phyloP scores from a whole-genome alignment of 2,888 invertebrate species.

The Itoplectis maculator region DNA sequence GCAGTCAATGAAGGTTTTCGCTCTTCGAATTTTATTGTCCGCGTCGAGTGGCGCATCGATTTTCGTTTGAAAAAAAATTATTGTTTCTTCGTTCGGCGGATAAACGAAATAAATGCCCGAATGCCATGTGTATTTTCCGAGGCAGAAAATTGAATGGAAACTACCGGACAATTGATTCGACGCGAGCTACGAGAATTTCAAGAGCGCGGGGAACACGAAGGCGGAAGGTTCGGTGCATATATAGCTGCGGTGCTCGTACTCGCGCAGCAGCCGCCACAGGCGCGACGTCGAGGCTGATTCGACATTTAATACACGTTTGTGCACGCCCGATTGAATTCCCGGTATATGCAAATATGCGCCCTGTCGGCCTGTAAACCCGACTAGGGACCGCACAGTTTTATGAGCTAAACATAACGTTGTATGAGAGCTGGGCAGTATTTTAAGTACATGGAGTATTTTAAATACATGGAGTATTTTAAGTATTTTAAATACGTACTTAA shows the following conservation, averaged over 20 bases:
- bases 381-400: conserved; percentile 57
- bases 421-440: too few species aligned
- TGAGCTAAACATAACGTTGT: conserved; percentile 62
- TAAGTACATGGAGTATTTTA: too few species aligned
- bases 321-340: conserved; percentile 63
- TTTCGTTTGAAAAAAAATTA: neutral
- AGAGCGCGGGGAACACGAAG: conserved; percentile 35
- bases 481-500: too few species aligned
- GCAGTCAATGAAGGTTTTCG: neutral
- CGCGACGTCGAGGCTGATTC: conserved; percentile 59
- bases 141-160: conserved; percentile 40
- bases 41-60: neutral
- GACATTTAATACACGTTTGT: conserved; percentile 66
- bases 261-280: too few species aligned
- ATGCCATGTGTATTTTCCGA: conserved; percentile 29
- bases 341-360: conserved; percentile 60
- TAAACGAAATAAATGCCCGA: conserved; percentile 10
- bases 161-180: conserved; percentile 14
- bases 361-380: neutral
- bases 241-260: conserved; percentile 24
- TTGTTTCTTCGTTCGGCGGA: neutral
- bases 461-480: too few species aligned
- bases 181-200: conserved; percentile 59
- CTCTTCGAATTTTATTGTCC: neutral
- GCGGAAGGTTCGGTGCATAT: too few species aligned